Conservation (phyloP, 2,113 vertebrate species). For the Mirza zaza region DNA sequence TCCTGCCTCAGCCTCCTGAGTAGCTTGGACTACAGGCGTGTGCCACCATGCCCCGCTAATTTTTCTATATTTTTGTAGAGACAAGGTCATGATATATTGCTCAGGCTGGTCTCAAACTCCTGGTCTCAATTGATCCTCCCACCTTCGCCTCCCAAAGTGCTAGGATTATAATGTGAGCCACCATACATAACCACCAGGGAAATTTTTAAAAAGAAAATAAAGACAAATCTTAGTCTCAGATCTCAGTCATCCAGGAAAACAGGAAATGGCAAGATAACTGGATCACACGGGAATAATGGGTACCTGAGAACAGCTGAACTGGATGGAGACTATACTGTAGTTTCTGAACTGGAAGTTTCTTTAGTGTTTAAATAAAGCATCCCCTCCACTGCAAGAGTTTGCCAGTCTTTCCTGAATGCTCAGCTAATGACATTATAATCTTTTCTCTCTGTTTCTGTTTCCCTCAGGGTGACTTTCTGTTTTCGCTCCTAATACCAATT, state of each 20-base stretch:
- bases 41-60: too few species aligned
- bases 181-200: not conserved
- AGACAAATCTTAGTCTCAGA: not conserved
- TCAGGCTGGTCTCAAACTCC: too few species aligned
- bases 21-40: too few species aligned
- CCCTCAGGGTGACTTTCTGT: not conserved
- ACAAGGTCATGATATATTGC: too few species aligned
- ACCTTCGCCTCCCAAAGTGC: too few species aligned
- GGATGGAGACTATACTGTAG: not conserved
- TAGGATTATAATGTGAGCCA: too few species aligned
- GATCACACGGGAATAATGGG: not conserved
- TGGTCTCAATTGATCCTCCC: too few species aligned
- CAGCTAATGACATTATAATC: not conserved
- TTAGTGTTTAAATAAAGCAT: not conserved
- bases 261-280: not conserved
- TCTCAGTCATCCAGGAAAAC: not conserved
- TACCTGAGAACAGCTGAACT: not conserved
- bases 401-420: not conserved
- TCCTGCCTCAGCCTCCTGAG: too few species aligned
- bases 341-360: not conserved
- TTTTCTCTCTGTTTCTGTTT: not conserved
- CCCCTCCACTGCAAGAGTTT: not conserved
- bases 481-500: not conserved
- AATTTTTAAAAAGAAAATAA: not conserved
- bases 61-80: too few species aligned